Evolutionary conservation across 1,140 invertebrate genomes (phyloP).

Genomic region (Brachionus asplanchnoidis): DNA sequence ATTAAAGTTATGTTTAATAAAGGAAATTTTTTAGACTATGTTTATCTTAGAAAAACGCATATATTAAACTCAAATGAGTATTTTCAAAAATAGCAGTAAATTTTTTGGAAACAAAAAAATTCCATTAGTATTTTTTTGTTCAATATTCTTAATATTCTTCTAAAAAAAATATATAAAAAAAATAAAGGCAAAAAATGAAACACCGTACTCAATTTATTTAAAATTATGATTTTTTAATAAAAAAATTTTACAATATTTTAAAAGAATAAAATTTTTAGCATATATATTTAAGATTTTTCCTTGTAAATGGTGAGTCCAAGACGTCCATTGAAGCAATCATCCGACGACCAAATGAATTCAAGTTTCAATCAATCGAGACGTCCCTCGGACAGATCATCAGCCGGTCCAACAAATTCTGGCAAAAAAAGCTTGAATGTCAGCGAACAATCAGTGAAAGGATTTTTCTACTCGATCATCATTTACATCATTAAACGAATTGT

Average conservation of each 20-base stretch:
- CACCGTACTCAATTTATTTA: too few relatives aligned
- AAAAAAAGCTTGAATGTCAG: background rate
- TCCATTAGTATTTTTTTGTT: too few relatives aligned
- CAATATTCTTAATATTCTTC: too few relatives aligned
- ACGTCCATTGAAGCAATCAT: background rate
- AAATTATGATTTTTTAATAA: background rate
- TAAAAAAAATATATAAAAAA: too few relatives aligned
- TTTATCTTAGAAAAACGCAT: too few relatives aligned
- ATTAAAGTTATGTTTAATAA: too few relatives aligned
- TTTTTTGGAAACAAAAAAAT: too few relatives aligned
- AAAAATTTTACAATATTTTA: background rate
- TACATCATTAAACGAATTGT: conserved; percentile 30
- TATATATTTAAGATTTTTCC: background rate
- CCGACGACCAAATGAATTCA: background rate
- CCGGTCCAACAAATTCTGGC: background rate
- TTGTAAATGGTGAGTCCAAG: background rate
- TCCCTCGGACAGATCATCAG: background rate
- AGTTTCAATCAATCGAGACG: background rate
- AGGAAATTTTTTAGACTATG: too few relatives aligned
- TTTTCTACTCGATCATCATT: background rate
- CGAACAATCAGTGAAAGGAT: background rate
- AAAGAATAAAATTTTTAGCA: background rate
- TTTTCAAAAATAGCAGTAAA: too few relatives aligned
- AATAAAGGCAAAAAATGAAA: too few relatives aligned
- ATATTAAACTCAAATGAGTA: too few relatives aligned